phyloP scores from a whole-genome alignment of 2,113 vertebrate species.

The Cavia porcellus region DNA sequence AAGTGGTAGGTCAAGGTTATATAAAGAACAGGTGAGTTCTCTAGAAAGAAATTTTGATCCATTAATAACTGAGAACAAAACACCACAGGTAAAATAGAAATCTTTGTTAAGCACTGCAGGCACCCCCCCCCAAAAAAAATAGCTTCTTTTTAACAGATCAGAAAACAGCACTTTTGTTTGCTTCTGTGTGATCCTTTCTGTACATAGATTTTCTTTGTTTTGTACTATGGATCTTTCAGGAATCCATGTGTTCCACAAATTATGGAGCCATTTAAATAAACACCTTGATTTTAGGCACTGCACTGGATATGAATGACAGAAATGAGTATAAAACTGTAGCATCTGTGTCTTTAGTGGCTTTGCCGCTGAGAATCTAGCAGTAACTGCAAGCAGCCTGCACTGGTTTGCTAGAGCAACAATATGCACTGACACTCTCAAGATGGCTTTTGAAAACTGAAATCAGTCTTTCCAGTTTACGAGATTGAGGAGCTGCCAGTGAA shows the following conservation, averaged over 20 bases:
- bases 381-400: background rate
- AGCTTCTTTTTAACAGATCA: constrained; percentile 35
- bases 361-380: background rate
- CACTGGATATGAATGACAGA: background rate
- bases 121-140: background rate
- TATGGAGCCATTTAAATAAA: background rate
- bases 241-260: constrained; percentile 32
- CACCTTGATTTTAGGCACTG: background rate
- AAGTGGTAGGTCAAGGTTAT: constrained; percentile 55
- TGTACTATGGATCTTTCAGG: background rate
- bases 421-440: background rate
- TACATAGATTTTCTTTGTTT: constrained; percentile 14
- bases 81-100: constrained; percentile 45
- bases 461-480: background rate
- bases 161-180: background rate
- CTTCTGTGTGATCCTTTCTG: background rate
- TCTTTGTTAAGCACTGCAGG: background rate
- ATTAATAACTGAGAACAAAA: constrained; percentile 69
- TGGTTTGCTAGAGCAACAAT: background rate
- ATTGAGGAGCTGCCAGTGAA: background rate
- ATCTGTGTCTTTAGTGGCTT: background rate
- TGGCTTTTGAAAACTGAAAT: background rate
- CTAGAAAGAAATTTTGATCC: constrained; percentile 9
- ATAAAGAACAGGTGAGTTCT: constrained; percentile 23
- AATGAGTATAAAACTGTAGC: background rate